phyloP scores from a whole-genome alignment of 2,113 vertebrate genomes.

The Garra rufa region DNA sequence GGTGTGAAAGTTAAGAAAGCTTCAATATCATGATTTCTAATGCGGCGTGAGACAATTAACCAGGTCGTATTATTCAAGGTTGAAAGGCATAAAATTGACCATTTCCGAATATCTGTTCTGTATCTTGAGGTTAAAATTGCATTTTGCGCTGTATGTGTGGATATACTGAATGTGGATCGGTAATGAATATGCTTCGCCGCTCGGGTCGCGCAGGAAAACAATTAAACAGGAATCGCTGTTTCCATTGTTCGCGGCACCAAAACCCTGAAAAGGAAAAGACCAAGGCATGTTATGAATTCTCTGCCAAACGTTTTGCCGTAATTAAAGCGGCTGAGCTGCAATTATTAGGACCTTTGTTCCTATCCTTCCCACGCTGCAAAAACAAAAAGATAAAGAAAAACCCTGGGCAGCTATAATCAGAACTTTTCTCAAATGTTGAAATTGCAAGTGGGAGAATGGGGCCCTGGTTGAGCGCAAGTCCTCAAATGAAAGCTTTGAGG shows the following conservation, averaged over 20 bases:
- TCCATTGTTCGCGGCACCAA: not conserved
- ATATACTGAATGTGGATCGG: slow-evolving; percentile 9
- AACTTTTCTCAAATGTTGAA: slow-evolving; percentile 51
- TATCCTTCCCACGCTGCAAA: not conserved
- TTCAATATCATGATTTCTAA: not conserved
- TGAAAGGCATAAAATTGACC: not conserved
- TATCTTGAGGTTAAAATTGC: slow-evolving; percentile 4
- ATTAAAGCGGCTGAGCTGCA: slow-evolving; percentile 48
- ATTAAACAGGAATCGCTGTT: slow-evolving; percentile 33
- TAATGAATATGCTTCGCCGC: slow-evolving; percentile 1
- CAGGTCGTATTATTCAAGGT: not conserved
- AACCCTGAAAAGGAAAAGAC: not conserved
- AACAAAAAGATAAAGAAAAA: slow-evolving; percentile 50
- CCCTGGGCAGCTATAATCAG: slow-evolving; percentile 42
- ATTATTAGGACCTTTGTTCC: slow-evolving; percentile 49
- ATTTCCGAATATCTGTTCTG: not conserved
- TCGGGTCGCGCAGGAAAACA: slow-evolving; percentile 5
- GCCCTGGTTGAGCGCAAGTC: slow-evolving; percentile 11
- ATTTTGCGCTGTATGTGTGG: not conserved
- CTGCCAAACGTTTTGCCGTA: slow-evolving; percentile 15
- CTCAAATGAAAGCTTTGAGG: slow-evolving; percentile 48
- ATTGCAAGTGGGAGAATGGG: slow-evolving; percentile 56
- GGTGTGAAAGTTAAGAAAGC: slow-evolving; percentile 1
- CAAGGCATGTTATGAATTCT: slow-evolving; percentile 6
- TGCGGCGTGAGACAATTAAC: not conserved